These are phyloP conservation scores for Typhlomys cinereus DNA, from an alignment of 2,113 vertebrate species.

Conservation along the genomic window DNA sequence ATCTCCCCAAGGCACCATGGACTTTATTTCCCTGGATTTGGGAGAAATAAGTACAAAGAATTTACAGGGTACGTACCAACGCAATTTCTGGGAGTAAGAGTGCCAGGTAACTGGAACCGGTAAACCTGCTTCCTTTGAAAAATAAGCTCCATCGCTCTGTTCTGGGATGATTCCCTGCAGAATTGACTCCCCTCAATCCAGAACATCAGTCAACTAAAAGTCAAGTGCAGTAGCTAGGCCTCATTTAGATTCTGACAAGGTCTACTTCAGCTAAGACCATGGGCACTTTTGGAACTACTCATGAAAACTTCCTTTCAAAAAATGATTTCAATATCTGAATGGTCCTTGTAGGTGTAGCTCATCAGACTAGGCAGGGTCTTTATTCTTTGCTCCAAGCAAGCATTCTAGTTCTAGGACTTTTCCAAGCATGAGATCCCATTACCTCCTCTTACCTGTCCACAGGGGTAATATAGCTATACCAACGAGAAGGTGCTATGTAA, in stretches of 20 bases:
- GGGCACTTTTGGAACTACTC: neutral
- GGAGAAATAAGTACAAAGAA: neutral
- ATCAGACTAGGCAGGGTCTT: neutral
- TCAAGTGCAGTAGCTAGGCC: neutral
- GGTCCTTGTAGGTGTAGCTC: neutral
- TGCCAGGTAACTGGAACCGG: neutral
- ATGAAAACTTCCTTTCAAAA: neutral
- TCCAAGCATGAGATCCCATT: neutral
- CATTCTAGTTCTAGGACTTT: neutral
- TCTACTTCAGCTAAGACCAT: neutral
- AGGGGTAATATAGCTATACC: neutral
- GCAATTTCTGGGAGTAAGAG: no score
- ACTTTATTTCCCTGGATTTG: constrained; percentile 28
- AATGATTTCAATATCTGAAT: neutral
- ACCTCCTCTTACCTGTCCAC: neutral
- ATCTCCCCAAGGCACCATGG: constrained; percentile 31
- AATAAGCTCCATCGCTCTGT: neutral
- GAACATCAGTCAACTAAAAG: neutral
- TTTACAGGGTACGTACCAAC: neutral
- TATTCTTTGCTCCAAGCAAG: neutral
- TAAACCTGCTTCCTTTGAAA: neutral
- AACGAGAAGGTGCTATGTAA: neutral
- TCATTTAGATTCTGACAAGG: neutral
- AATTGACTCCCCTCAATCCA: neutral
- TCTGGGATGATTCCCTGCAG: neutral